Conservation (phyloP, 64 coral and sea anemone genomes). For the Astreopora myriophthalma region DNA sequence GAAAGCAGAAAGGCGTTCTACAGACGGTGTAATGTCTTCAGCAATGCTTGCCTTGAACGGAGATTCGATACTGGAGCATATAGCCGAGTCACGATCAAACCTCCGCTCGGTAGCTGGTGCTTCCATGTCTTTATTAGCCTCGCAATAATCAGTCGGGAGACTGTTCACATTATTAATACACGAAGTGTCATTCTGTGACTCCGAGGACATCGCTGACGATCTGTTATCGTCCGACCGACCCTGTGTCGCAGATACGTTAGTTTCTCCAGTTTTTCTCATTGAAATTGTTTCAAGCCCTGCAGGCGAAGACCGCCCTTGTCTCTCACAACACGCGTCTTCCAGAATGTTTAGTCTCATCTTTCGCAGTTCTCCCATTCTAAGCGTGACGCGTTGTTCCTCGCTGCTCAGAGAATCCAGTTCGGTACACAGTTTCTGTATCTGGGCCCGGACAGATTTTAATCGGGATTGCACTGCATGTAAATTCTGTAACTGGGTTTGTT, state of each 20-base stretch:
- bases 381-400: conserved; percentile 75
- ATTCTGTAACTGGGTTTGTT: conserved; percentile 80
- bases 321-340: conserved; percentile 54
- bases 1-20: not conserved
- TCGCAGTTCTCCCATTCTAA: conserved; percentile 67
- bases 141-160: not conserved
- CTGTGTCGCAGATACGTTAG: not conserved
- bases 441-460: conserved; percentile 58
- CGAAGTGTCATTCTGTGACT: not conserved
- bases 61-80: not conserved
- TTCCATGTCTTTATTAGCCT: not conserved
- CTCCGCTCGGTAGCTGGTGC: not conserved
- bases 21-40: not conserved
- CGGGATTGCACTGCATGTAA: conserved; percentile 68
- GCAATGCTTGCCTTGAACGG: not conserved
- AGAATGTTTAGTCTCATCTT: conserved; percentile 70
- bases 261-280: not conserved
- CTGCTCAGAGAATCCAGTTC: conserved; percentile 75
- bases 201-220: not conserved
- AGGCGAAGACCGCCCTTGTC: not conserved
- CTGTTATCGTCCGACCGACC: not conserved
- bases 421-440: conserved; percentile 82
- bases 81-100: not conserved
- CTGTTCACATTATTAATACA: not conserved
- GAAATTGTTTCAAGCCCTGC: not conserved